These are phyloP conservation scores for Diogma glabrata DNA, from an alignment of 2,888 invertebrate genomes.

Conservation along the genomic window DNA sequence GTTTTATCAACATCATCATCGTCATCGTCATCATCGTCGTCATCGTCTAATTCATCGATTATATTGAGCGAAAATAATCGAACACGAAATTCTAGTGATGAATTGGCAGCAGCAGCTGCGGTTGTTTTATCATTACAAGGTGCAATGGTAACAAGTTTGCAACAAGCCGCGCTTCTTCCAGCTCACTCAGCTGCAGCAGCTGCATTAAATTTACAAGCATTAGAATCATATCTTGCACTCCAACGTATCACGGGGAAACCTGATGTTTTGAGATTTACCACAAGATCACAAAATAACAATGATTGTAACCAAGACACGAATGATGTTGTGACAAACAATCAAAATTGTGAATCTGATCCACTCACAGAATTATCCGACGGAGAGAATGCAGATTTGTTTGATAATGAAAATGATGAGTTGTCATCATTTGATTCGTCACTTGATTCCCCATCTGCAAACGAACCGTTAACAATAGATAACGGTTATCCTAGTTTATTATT, in stretches of 20 bases:
- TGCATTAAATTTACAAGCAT: constrained; percentile 71
- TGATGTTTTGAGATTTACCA: constrained; percentile 47
- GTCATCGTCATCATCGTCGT: constrained; percentile 9
- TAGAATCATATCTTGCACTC: constrained; percentile 74
- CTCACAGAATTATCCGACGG: constrained; percentile 50
- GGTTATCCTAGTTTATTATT: constrained; percentile 59
- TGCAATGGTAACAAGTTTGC: constrained; percentile 72
- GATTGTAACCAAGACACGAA: no score
- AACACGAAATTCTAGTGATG: constrained; percentile 35
- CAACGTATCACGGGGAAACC: constrained; percentile 63
- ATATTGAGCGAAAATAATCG: background rate
- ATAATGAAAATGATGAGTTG: constrained; percentile 64
- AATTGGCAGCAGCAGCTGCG: constrained; percentile 47
- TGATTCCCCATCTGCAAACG: constrained; percentile 35
- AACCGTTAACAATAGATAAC: constrained; percentile 48
- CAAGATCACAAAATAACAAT: constrained; percentile 8
- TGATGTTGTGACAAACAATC: background rate
- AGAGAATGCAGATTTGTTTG: constrained; percentile 61
- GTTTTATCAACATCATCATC: constrained; percentile 7
- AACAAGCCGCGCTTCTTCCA: constrained; percentile 71
- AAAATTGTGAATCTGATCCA: background rate
- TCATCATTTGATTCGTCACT: constrained; percentile 46
- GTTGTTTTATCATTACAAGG: constrained; percentile 73
- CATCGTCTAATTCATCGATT: background rate
- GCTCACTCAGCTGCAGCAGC: constrained; percentile 75